Conservation (phyloP, 2,888 invertebrate genomes). For the Lycocerus yunnanus region DNA sequence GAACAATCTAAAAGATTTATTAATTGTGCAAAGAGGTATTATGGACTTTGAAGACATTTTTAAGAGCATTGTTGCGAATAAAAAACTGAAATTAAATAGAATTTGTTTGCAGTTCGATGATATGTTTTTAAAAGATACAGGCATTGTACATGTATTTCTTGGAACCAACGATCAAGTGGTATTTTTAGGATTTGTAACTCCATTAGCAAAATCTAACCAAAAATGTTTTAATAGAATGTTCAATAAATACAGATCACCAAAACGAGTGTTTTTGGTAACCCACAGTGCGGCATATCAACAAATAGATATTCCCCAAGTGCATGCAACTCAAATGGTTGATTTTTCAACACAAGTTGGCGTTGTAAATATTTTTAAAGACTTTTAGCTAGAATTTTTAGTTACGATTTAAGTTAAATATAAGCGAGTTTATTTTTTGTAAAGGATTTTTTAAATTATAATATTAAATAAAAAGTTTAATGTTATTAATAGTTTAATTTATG, state of each 20-base stretch:
- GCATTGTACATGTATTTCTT: neutral
- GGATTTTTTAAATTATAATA: too few relatives aligned
- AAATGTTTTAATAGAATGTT: neutral
- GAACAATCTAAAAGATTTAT: neutral
- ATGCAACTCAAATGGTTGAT: neutral
- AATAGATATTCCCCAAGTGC: neutral
- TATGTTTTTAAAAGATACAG: neutral
- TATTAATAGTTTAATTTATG: too few relatives aligned
- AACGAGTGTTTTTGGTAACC: neutral
- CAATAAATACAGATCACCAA: neutral
- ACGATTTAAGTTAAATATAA: too few relatives aligned
- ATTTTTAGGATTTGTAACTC: neutral
- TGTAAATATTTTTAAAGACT: slow-evolving; percentile 4
- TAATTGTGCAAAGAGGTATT: neutral
- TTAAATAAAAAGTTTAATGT: too few relatives aligned
- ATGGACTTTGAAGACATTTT: neutral
- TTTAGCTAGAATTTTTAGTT: neutral
- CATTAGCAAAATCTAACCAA: neutral
- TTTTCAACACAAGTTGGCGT: neutral
- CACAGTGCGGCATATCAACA: too few relatives aligned
- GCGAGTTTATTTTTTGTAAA: too few relatives aligned
- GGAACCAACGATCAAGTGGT: neutral
- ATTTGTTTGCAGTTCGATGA: neutral
- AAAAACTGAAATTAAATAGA: neutral
- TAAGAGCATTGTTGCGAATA: neutral